A percentile compares a stretch with the other conserved stretches of the same genome.
phyloP scores from a whole-genome alignment of 2,797 vertebrate species.

The Sparus aurata region DNA sequence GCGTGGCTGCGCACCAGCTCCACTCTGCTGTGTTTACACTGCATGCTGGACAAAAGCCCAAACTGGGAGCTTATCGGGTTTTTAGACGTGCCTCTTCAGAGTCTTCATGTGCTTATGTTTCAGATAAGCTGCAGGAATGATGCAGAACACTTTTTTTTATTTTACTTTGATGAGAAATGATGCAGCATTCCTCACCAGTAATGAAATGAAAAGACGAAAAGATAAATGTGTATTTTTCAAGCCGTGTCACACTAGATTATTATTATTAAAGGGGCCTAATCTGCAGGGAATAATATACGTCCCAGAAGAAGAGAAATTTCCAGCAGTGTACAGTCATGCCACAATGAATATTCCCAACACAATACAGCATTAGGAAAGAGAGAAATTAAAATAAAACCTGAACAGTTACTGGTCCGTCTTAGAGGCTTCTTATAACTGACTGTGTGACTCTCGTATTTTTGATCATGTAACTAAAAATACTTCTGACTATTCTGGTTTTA shows the following conservation, averaged over 20 bases:
- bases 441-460: not conserved
- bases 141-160: not conserved
- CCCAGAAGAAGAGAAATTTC: not conserved
- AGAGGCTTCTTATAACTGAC: not conserved
- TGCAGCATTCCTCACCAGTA: not conserved
- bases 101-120: slow-evolving; percentile 22
- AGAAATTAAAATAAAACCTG: not conserved
- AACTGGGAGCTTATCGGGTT: slow-evolving; percentile 13
- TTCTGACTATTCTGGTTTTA: not conserved
- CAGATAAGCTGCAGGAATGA: slow-evolving; percentile 18
- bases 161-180: slow-evolving; percentile 24
- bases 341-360: slow-evolving; percentile 46
- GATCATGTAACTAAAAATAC: not conserved
- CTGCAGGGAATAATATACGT: slow-evolving; percentile 20
- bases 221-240: slow-evolving; percentile 7
- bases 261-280: slow-evolving; percentile 16
- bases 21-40: slow-evolving; percentile 42
- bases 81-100: slow-evolving; percentile 23
- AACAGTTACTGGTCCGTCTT: not conserved
- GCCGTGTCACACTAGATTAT: slow-evolving; percentile 23
- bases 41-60: slow-evolving; percentile 31
- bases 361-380: slow-evolving; percentile 13
- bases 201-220: slow-evolving; percentile 6
- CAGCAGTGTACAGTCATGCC: slow-evolving; percentile 40
- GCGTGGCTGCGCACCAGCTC: slow-evolving; percentile 10